A percentile compares a stretch with the other conserved stretches of the same genome.
Evolutionary conservation across 1,140 invertebrate species (phyloP).

Genomic region (Drosophila melanica): DNA sequence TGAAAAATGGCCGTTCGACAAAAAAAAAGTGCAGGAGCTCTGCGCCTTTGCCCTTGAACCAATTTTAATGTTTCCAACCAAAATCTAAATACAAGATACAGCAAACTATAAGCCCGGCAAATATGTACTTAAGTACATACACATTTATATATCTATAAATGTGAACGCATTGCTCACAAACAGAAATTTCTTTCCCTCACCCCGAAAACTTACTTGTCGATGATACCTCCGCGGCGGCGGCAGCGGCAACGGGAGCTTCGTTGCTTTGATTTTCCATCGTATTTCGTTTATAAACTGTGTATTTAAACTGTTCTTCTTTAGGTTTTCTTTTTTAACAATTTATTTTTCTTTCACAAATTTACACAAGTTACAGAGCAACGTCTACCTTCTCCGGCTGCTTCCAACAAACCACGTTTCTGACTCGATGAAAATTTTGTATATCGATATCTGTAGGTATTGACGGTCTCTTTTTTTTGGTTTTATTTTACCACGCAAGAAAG

Average conservation of each 20-base stretch:
- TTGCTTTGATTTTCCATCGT: conserved; percentile 83
- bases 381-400: conserved; percentile 76
- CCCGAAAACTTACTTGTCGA: conserved; percentile 80
- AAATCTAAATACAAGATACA: conserved; percentile 30
- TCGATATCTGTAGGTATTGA: conserved; percentile 28
- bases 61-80: conserved; percentile 34
- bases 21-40: conserved; percentile 15
- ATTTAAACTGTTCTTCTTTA: conserved; percentile 59
- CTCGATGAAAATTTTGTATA: conserved; percentile 42
- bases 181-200: conserved; percentile 29
- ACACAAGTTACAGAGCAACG: conserved; percentile 77
- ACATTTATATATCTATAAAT: conserved; percentile 20
- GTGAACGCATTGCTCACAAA: conserved; percentile 37
- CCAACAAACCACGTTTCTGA: conserved; percentile 79
- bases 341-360: conserved; percentile 66
- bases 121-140: conserved; percentile 26
- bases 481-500: conserved; percentile 7
- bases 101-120: conserved; percentile 34
- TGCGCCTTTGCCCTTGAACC: conserved; percentile 60
- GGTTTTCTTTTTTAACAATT: conserved; percentile 60
- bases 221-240: conserved; percentile 79
- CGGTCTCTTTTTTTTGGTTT: neutral
- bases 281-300: conserved; percentile 72
- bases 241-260: conserved; percentile 73
- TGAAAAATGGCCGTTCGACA: conserved; percentile 65